phyloP scores from a whole-genome alignment of 2,797 vertebrate species.

The Leontopithecus rosalia region DNA sequence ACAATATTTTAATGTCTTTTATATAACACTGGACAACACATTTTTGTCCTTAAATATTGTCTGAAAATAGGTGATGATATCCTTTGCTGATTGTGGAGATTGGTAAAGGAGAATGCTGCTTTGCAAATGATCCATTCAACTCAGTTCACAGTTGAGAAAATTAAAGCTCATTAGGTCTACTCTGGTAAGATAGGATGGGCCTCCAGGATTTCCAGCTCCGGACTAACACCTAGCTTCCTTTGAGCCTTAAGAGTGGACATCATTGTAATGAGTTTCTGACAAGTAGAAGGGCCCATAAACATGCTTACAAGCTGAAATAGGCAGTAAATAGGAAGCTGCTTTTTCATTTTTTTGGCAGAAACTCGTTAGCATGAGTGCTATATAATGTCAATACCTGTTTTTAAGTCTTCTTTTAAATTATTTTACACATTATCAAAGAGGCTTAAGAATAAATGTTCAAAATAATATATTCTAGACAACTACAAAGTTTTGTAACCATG shows the following conservation, averaged over 20 bases:
- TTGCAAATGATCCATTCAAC: not conserved
- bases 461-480: not conserved
- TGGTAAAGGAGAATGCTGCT: not conserved
- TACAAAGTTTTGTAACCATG: not conserved
- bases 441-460: not conserved
- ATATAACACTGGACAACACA: not conserved
- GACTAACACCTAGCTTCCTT: not conserved
- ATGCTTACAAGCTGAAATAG: not conserved
- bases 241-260: not conserved
- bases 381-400: not conserved
- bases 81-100: not conserved
- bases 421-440: not conserved
- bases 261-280: not conserved
- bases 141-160: not conserved
- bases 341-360: not conserved
- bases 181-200: not conserved
- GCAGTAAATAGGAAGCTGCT: not conserved
- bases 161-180: not conserved
- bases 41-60: not conserved
- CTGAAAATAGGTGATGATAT: not conserved
- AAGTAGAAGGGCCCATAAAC: not conserved
- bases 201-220: not conserved
- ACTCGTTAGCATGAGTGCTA: not conserved
- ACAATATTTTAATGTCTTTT: not conserved
- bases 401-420: constrained; percentile 31